Evolutionary conservation across 2,888 invertebrate genomes (phyloP).

Genomic region (Ennomos fuscantarius): DNA sequence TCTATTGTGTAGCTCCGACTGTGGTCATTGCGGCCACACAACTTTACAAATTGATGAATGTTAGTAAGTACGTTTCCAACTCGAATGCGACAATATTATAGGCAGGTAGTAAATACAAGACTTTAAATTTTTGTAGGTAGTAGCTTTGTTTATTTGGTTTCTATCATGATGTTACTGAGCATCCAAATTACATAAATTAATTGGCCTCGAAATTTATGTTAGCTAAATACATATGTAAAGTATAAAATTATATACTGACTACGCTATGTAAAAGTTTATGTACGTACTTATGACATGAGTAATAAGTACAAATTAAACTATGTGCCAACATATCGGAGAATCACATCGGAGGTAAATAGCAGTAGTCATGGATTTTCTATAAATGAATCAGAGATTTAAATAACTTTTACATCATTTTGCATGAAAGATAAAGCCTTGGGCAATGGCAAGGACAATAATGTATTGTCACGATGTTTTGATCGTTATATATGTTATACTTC

Average conservation of each 20-base stretch:
- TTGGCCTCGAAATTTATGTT: no score
- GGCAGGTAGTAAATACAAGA: slow-evolving; percentile 4
- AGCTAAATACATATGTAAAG: no score
- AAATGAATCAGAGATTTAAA: slow-evolving; percentile 38
- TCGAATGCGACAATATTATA: slow-evolving; percentile 17
- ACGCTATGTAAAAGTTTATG: background rate
- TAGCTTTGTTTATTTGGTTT: background rate
- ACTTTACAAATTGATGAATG: slow-evolving; percentile 30
- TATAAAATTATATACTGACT: no score
- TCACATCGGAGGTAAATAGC: slow-evolving; percentile 22
- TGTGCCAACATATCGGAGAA: slow-evolving; percentile 5
- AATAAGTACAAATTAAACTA: slow-evolving; percentile 22
- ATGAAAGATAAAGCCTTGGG: background rate
- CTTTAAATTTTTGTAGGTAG: slow-evolving; percentile 1
- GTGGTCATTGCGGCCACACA: slow-evolving; percentile 26
- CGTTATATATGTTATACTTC: no score
- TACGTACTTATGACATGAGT: slow-evolving; percentile 9
- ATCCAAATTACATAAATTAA: no score
- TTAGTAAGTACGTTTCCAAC: slow-evolving; percentile 14
- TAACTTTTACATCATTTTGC: slow-evolving; percentile 35
- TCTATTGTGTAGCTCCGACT: slow-evolving; percentile 45
- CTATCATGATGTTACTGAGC: no score
- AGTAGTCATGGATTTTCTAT: slow-evolving; percentile 33
- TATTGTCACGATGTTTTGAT: no score
- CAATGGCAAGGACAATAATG: no score